phyloP scores from a whole-genome alignment of 2,113 vertebrate genomes.

The Gopherus evgoodei region DNA sequence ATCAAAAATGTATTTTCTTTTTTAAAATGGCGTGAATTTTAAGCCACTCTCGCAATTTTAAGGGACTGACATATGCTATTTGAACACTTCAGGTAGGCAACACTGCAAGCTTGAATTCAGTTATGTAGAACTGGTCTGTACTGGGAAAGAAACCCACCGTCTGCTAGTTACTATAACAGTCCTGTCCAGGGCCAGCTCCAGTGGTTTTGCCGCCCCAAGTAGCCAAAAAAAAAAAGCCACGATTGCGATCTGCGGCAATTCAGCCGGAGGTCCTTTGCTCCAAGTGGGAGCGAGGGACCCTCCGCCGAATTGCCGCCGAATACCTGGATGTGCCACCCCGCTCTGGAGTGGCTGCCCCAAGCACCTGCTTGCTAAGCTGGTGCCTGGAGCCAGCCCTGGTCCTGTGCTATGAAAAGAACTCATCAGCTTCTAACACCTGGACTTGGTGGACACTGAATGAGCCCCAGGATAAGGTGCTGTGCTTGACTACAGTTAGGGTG shows the following conservation, averaged over 20 bases:
- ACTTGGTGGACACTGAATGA: neutral
- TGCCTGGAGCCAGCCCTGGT: too few species aligned
- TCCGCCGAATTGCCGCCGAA: too few species aligned
- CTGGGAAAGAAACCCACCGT: neutral
- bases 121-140: neutral
- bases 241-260: too few species aligned
- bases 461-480: neutral
- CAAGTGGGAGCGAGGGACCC: too few species aligned
- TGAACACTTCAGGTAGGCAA: neutral
- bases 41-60: neutral
- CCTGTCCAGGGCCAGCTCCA: too few species aligned
- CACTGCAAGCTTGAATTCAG: neutral
- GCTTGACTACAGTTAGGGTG: neutral
- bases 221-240: too few species aligned
- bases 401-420: neutral
- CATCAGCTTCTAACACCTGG: neutral
- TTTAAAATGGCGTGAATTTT: neutral
- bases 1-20: neutral
- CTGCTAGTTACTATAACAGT: neutral
- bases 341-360: too few species aligned
- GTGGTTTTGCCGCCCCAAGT: too few species aligned
- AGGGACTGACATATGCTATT: constrained; percentile 14
- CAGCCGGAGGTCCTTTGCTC: too few species aligned
- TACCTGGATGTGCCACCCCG: too few species aligned
- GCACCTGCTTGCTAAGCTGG: too few species aligned